phyloP scores from a whole-genome alignment of 2,888 invertebrate genomes.

The Andrena chrysosceles region DNA sequence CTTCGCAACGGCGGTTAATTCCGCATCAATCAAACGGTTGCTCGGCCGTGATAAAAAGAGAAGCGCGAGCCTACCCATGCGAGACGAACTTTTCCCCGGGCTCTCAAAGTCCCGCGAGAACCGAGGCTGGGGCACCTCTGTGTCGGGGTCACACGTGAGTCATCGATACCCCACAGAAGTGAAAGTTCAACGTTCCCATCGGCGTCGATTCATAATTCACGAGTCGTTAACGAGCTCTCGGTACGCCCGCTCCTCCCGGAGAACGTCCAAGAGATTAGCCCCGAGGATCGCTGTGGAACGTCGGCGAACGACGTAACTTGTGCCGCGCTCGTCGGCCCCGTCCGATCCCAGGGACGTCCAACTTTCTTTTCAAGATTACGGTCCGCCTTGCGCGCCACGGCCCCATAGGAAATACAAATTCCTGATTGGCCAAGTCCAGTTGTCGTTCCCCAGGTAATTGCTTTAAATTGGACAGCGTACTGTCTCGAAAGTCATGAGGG shows the following conservation, averaged over 20 bases:
- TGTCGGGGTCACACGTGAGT: background rate
- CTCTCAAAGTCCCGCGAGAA: conserved; percentile 4
- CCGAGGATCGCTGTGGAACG: conserved; percentile 5
- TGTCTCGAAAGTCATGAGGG: conserved; percentile 61
- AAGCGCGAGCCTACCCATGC: background rate
- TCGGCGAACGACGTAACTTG: conserved; percentile 41
- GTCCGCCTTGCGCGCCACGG: conserved; percentile 12
- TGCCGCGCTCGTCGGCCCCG: conserved; percentile 11
- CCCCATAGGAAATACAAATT: conserved; percentile 72
- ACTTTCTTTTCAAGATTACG: conserved; percentile 54
- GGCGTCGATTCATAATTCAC: conserved; percentile 26
- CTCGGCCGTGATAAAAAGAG: background rate
- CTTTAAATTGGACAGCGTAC: conserved; percentile 71
- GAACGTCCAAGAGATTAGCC: background rate
- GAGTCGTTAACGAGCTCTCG: conserved; percentile 36
- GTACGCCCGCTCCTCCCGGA: background rate
- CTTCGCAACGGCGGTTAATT: conserved; percentile 35
- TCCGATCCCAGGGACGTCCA: conserved; percentile 9
- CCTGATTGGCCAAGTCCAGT: conserved; percentile 71
- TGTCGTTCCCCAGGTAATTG: conserved; percentile 71
- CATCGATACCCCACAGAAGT: background rate
- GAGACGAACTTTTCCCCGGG: conserved; percentile 1
- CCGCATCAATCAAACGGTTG: conserved; percentile 40
- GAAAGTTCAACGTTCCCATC: conserved; percentile 23
- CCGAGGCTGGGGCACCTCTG: background rate